Evolutionary conservation across 1,140 invertebrate species (phyloP).

Genomic region (Thaumatotibia leucotreta): DNA sequence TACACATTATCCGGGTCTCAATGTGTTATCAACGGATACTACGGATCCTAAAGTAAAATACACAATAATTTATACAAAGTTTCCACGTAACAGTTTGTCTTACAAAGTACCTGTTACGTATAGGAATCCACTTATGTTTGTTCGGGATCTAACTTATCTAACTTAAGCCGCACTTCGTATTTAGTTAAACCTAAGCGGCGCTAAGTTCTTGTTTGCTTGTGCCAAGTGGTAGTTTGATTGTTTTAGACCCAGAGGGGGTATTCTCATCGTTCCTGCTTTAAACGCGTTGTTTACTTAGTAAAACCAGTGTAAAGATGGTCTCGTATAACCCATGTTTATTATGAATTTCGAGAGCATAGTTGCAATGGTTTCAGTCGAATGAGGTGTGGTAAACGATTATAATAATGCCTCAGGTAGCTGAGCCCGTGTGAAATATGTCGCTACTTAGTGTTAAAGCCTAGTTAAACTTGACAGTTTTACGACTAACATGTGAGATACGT

Average conservation of each 20-base stretch:
- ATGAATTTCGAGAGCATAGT: neutral
- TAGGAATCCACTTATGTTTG: constrained; percentile 24
- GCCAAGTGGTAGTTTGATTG: constrained; percentile 66
- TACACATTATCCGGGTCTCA: neutral
- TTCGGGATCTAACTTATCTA: constrained; percentile 43
- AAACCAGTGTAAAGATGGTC: neutral
- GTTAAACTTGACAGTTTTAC: constrained; percentile 58
- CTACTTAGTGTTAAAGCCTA: constrained; percentile 63
- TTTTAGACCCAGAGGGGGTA: constrained; percentile 46
- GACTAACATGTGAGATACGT: constrained; percentile 31
- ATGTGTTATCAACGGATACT: neutral
- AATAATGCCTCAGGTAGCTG: constrained; percentile 40
- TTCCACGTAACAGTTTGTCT: neutral
- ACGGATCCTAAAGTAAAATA: neutral
- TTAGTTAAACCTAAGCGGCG: constrained; percentile 61
- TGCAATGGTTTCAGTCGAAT: neutral
- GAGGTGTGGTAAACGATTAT: neutral
- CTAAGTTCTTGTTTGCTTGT: constrained; percentile 49
- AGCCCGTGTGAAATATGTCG: constrained; percentile 66
- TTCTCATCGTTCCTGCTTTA: neutral
- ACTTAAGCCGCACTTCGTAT: constrained; percentile 58
- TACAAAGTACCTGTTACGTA: constrained; percentile 3
- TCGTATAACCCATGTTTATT: neutral
- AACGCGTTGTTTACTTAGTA: neutral
- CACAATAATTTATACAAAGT: neutral